These are phyloP conservation scores for Hypomecis punctinalis DNA, from an alignment of 2,888 invertebrate genomes.

Conservation along the genomic window DNA sequence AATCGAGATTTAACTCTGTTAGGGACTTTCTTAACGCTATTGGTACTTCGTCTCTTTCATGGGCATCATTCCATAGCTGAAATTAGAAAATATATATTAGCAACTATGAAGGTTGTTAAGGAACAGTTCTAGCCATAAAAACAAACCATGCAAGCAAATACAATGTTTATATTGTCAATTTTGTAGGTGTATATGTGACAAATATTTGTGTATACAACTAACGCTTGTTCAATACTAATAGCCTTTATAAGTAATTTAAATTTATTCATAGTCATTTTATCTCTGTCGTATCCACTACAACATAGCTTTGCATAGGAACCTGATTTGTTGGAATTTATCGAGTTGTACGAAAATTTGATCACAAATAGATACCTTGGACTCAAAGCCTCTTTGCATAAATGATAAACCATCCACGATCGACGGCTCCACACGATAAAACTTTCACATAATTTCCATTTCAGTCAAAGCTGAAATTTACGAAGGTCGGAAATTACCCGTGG, in stretches of 20 bases:
- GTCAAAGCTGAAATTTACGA: constrained; percentile 41
- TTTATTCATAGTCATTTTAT: not conserved
- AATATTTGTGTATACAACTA: too few species aligned
- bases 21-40: constrained; percentile 87
- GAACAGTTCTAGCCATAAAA: too few species aligned
- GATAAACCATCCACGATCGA: constrained; percentile 33
- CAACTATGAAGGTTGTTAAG: too few species aligned
- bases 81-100: constrained; percentile 10
- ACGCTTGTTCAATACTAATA: too few species aligned
- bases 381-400: constrained; percentile 33
- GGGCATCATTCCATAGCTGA: constrained; percentile 80
- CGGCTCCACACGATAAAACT: constrained; percentile 40
- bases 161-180: too few species aligned
- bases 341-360: not conserved
- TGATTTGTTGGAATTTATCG: not conserved
- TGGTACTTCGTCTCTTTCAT: constrained; percentile 87
- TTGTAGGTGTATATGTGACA: too few species aligned
- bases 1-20: constrained; percentile 87
- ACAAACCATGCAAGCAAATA: too few species aligned
- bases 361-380: constrained; percentile 34
- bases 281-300: not conserved
- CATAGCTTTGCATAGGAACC: not conserved
- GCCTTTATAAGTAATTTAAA: not conserved
- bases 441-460: constrained; percentile 43
- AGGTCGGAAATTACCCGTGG: constrained; percentile 41